Percentiles rank a stretch among this genome's conserved stretches.
These are phyloP conservation scores for Typhlichthys subterraneus DNA, from an alignment of 2,797 vertebrate genomes.

Conservation along the genomic window DNA sequence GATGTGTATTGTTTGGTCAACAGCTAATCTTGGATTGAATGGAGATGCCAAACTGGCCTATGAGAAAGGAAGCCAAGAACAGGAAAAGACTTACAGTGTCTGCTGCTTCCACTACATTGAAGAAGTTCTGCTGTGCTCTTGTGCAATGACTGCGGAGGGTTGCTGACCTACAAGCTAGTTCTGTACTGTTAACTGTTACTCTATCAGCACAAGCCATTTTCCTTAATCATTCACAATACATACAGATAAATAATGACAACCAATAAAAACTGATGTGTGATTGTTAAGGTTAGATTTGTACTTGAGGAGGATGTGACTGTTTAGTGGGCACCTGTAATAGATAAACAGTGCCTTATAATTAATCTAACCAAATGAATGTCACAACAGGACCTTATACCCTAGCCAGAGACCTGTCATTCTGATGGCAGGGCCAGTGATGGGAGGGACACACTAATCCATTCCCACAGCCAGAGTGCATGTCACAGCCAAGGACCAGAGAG, in stretches of 20 bases:
- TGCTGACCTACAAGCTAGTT: no score
- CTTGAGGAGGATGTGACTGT: not conserved
- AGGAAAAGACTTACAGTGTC: slow-evolving; percentile 42
- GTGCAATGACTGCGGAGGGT: not conserved
- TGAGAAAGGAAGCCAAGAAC: slow-evolving; percentile 23
- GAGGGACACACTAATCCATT: slow-evolving; percentile 67
- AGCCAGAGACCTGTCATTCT: slow-evolving; percentile 55
- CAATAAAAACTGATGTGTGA: not conserved
- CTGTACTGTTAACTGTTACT: no score
- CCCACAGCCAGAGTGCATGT: slow-evolving; percentile 58
- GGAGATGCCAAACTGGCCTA: slow-evolving; percentile 21
- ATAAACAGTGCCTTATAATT: slow-evolving; percentile 28
- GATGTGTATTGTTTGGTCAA: slow-evolving; percentile 49
- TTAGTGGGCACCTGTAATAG: slow-evolving; percentile 6
- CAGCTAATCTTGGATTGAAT: slow-evolving; percentile 42
- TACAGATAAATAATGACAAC: not conserved
- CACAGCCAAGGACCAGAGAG: slow-evolving; percentile 54
- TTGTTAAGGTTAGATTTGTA: no score
- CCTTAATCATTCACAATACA: no score
- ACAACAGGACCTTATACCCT: slow-evolving; percentile 62
- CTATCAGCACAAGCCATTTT: no score
- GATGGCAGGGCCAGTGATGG: slow-evolving; percentile 50
- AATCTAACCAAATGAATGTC: slow-evolving; percentile 54
- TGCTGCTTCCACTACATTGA: slow-evolving; percentile 50
- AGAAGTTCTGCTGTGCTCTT: slow-evolving; percentile 28